These are phyloP conservation scores for Actias luna DNA, from an alignment of 2,888 invertebrate species.

Conservation along the genomic window DNA sequence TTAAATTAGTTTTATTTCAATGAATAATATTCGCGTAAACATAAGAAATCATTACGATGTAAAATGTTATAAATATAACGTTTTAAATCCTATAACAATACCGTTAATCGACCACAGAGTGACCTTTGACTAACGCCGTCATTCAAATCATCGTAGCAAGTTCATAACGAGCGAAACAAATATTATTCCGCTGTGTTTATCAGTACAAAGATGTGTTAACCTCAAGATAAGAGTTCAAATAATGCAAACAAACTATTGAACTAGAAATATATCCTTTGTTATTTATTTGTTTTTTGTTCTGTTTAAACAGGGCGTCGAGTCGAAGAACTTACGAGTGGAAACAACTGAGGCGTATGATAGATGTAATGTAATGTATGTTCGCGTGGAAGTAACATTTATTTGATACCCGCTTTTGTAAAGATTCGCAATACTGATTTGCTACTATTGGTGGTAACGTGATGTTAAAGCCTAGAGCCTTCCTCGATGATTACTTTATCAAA, in stretches of 20 bases:
- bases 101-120: not conserved
- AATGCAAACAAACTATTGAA: not conserved
- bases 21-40: no score
- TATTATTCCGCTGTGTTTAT: not conserved
- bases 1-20: no score
- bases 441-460: no score
- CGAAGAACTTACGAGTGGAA: not conserved
- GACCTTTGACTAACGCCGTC: not conserved
- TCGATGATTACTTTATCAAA: no score
- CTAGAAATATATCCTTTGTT: slow-evolving; percentile 2
- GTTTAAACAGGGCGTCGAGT: not conserved
- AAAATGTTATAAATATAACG: no score
- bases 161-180: not conserved
- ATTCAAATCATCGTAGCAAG: not conserved
- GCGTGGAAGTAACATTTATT: no score
- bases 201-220: not conserved
- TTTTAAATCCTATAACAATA: no score
- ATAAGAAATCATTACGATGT: no score
- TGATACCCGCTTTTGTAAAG: no score
- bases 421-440: no score
- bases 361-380: no score
- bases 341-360: not conserved
- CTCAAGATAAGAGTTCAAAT: slow-evolving; percentile 6
- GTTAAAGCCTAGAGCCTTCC: no score
- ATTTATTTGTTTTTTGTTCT: not conserved